phyloP scores from a whole-genome alignment of 2,797 vertebrate genomes.

The Eurystomus glaucurus region DNA sequence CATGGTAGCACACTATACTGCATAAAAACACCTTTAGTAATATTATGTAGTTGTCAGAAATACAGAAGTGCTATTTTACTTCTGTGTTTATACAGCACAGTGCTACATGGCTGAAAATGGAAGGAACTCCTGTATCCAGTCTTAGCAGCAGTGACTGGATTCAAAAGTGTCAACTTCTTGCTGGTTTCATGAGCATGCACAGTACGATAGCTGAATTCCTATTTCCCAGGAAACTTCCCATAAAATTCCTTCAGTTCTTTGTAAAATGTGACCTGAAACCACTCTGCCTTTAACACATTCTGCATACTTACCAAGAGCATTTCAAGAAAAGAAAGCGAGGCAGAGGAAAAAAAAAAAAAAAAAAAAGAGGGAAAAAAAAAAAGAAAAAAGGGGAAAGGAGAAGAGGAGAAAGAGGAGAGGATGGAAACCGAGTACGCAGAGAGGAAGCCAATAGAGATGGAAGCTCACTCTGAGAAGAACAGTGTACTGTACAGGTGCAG shows the following conservation, averaged over 20 bases:
- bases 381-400: neutral
- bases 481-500: constrained; percentile 79
- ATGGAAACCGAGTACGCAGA: neutral
- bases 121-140: neutral
- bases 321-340: neutral
- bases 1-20: neutral
- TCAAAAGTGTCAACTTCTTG: constrained; percentile 18
- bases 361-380: too few species aligned
- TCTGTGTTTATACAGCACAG: neutral
- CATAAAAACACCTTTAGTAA: neutral
- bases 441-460: constrained; percentile 67
- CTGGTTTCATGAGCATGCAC: constrained; percentile 21
- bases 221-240: constrained; percentile 49
- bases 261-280: constrained; percentile 53
- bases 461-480: constrained; percentile 63
- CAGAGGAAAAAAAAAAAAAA: neutral
- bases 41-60: neutral
- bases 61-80: constrained; percentile 1
- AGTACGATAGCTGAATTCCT: constrained; percentile 17
- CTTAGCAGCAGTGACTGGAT: neutral
- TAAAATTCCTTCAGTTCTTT: constrained; percentile 60
- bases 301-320: constrained; percentile 29
- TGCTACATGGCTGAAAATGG: constrained; percentile 24
- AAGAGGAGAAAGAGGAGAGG: neutral
- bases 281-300: neutral